Evolutionary conservation across 2,888 invertebrate species (phyloP).

Genomic region (Dryobota labecula): DNA sequence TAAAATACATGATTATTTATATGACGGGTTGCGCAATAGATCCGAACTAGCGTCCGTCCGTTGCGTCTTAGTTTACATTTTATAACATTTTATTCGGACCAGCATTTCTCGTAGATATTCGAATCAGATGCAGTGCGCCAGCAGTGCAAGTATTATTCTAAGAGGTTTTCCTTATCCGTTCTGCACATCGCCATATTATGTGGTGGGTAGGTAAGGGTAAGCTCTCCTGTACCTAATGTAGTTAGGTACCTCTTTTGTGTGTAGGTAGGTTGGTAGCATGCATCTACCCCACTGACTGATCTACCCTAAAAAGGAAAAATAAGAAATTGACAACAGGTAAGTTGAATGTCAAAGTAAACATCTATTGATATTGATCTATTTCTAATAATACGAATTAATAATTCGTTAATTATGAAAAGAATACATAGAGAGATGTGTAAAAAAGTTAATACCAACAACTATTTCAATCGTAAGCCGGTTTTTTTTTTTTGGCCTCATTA

Average conservation of each 20-base stretch:
- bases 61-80: not conserved
- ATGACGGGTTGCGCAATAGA: not conserved
- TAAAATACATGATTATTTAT: too few relatives aligned
- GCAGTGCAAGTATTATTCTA: not conserved
- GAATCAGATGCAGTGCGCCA: not conserved
- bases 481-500: slow-evolving; percentile 26
- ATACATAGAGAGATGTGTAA: slow-evolving; percentile 58
- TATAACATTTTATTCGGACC: not conserved
- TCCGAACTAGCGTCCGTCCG: not conserved
- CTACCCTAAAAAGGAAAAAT: slow-evolving; percentile 24
- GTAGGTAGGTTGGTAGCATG: slow-evolving; percentile 3
- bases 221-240: too few relatives aligned
- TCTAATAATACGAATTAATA: slow-evolving; percentile 4
- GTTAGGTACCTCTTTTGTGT: not conserved
- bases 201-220: not conserved
- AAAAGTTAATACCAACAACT: slow-evolving; percentile 68
- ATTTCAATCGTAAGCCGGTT: slow-evolving; percentile 63
- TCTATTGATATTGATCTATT: slow-evolving; percentile 27
- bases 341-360: slow-evolving; percentile 49
- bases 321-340: slow-evolving; percentile 50
- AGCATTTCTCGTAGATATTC: not conserved
- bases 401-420: slow-evolving; percentile 65
- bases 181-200: not conserved
- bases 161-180: not conserved
- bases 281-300: too few relatives aligned